A percentile compares a stretch with the other conserved stretches of the same genome.
Evolutionary conservation across 2,797 vertebrate genomes (phyloP).

Genomic region (Coccyzus lansbergi): DNA sequence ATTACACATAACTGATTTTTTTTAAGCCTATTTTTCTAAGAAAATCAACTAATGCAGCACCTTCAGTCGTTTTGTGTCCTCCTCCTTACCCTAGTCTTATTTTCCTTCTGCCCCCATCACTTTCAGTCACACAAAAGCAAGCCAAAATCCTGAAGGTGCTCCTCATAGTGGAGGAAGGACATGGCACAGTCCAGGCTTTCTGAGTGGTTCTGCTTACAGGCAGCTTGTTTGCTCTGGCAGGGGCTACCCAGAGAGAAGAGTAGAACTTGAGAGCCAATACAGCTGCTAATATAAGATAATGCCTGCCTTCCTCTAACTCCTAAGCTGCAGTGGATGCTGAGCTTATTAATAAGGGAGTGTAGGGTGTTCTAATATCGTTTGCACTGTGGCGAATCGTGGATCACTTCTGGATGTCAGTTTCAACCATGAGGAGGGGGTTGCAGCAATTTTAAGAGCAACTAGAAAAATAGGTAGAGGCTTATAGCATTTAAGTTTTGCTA

Average conservation of each 20-base stretch:
- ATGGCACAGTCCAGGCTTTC: background rate
- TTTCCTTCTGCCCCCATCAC: background rate
- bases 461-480: background rate
- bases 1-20: background rate
- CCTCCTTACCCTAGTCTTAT: background rate
- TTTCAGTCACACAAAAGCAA: background rate
- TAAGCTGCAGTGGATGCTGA: background rate
- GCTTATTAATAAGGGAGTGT: fast-evolving
- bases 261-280: background rate
- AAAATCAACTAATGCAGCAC: background rate
- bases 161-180: background rate
- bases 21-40: background rate
- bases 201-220: background rate
- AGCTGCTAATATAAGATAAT: background rate
- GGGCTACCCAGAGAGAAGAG: background rate
- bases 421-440: background rate
- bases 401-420: background rate
- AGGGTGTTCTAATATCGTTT: background rate
- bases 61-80: background rate
- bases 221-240: background rate
- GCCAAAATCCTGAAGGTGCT: background rate
- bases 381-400: fast-evolving
- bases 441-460: background rate
- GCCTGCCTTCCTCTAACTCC: background rate
- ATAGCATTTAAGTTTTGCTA: background rate